Evolutionary conservation across 2,113 vertebrate genomes (phyloP).

Genomic region (Plotosus lineatus): DNA sequence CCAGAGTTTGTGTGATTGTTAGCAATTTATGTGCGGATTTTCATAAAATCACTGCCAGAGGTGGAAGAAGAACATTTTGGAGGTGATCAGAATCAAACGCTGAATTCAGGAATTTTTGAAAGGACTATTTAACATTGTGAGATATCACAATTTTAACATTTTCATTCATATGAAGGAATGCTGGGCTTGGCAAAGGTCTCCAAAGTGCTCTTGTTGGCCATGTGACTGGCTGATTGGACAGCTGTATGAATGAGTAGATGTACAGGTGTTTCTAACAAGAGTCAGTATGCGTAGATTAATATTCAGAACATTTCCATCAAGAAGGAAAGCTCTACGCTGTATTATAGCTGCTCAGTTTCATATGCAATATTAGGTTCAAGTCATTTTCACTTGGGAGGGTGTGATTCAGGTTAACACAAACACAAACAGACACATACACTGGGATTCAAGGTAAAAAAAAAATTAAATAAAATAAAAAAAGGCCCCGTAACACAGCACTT

Average conservation of each 20-base stretch:
- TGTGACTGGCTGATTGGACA: neutral
- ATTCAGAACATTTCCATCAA: conserved; percentile 31
- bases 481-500: conserved; percentile 42
- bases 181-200: too few species aligned
- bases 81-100: too few species aligned
- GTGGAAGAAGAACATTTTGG: too few species aligned
- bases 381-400: conserved; percentile 61
- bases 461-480: too few species aligned
- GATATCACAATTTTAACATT: too few species aligned
- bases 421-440: conserved; percentile 22
- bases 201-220: too few species aligned
- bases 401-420: conserved; percentile 20
- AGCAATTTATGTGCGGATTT: too few species aligned
- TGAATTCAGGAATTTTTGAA: too few species aligned
- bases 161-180: too few species aligned
- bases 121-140: too few species aligned
- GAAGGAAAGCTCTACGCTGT: conserved; percentile 22
- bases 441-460: conserved; percentile 28
- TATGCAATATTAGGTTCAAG: conserved; percentile 65
- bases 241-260: neutral
- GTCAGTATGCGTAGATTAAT: conserved; percentile 30
- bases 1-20: too few species aligned
- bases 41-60: too few species aligned
- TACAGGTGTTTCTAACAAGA: neutral
- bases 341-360: conserved; percentile 40